These are phyloP conservation scores for Calyptommatus sinebrachiatus DNA, from an alignment of 2,113 vertebrate species.

Conservation along the genomic window DNA sequence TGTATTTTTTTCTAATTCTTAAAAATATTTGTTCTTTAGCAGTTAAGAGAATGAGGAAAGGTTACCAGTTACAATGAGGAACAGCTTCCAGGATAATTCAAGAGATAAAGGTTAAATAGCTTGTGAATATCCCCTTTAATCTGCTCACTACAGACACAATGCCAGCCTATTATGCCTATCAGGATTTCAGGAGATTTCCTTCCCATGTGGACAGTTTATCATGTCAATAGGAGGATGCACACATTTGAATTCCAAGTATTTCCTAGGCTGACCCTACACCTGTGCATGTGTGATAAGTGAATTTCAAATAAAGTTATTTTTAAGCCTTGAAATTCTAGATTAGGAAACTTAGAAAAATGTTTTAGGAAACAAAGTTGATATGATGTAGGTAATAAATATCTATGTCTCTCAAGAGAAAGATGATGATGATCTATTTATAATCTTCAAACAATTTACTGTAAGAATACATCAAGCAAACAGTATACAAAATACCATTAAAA, in stretches of 20 bases:
- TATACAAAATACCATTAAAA: too few species aligned
- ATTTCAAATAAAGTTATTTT: background rate
- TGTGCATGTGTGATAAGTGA: background rate
- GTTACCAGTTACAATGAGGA: conserved; percentile 72
- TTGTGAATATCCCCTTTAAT: conserved; percentile 69
- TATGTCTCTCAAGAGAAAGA: too few species aligned
- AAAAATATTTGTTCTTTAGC: conserved; percentile 63
- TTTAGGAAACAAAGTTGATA: too few species aligned
- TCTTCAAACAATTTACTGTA: too few species aligned
- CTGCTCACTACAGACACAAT: conserved; percentile 67
- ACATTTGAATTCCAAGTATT: conserved; percentile 68
- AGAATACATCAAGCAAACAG: too few species aligned
- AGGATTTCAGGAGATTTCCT: conserved; percentile 67
- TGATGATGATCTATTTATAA: too few species aligned
- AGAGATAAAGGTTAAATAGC: conserved; percentile 68
- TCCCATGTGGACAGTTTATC: conserved; percentile 72
- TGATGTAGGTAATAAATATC: background rate
- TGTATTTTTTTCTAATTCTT: conserved; percentile 64
- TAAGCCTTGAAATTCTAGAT: background rate
- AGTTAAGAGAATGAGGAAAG: conserved; percentile 66
- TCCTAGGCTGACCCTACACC: background rate
- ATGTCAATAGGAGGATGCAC: conserved; percentile 64
- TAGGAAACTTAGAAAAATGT: background rate
- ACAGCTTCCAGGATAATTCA: conserved; percentile 72
- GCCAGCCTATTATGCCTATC: conserved; percentile 64